Conservation (phyloP, 2,113 vertebrate genomes). For the Nyctibius bracteatus region DNA sequence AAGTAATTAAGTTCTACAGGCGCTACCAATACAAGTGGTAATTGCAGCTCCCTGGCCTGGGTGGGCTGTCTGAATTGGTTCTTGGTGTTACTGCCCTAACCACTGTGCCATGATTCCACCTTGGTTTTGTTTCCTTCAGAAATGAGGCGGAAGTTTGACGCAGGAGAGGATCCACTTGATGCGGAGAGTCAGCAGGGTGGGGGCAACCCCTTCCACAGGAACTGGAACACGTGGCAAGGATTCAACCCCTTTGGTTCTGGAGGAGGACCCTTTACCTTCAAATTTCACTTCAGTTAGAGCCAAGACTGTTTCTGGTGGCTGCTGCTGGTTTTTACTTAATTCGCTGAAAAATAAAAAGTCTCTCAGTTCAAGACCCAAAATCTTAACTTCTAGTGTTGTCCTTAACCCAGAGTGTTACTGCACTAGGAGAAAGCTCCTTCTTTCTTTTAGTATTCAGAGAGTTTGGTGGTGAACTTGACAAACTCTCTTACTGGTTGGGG, state of each 20-base stretch:
- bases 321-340: constrained; percentile 55
- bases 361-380: constrained; percentile 61
- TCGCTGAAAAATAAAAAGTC: constrained; percentile 65
- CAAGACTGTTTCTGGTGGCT: constrained; percentile 53
- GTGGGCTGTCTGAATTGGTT: neutral
- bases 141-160: constrained; percentile 94
- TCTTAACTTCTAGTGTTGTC: constrained; percentile 54
- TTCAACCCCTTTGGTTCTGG: constrained; percentile 95
- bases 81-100: neutral
- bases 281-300: constrained; percentile 93
- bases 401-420: constrained; percentile 65
- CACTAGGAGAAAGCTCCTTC: neutral
- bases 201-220: constrained; percentile 82
- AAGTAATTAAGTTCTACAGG: neutral
- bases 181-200: constrained; percentile 91
- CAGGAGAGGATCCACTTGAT: constrained; percentile 93
- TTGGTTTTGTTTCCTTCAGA: constrained; percentile 73
- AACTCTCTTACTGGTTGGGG: neutral
- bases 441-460: neutral
- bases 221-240: constrained; percentile 89
- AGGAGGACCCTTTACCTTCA: constrained; percentile 93
- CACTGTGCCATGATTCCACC: neutral
- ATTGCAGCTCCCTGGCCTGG: neutral
- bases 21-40: neutral
- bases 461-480: neutral